These are phyloP conservation scores for Lasioglossum pauxillum DNA, from an alignment of 2,888 invertebrate genomes.

Conservation along the genomic window DNA sequence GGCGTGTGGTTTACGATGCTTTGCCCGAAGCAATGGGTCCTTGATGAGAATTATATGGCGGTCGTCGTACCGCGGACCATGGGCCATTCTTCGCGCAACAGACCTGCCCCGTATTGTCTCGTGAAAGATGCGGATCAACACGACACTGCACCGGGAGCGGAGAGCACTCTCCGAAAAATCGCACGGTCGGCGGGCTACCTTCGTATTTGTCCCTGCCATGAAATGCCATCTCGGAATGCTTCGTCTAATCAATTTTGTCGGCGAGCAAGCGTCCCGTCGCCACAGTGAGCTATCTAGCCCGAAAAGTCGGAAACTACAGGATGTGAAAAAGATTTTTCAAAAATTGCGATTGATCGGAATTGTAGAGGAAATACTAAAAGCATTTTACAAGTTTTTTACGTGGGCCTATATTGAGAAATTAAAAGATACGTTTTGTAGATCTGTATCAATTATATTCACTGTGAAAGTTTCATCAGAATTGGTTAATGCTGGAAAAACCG, in stretches of 20 bases:
- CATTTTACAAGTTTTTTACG: too few species aligned
- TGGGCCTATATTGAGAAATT: too few species aligned
- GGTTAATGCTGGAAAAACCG: too few species aligned
- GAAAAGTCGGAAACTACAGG: too few species aligned
- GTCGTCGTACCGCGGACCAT: slow-evolving; percentile 53
- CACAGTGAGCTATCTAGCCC: too few species aligned
- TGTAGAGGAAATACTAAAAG: too few species aligned
- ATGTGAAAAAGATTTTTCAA: too few species aligned
- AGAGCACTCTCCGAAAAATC: not conserved
- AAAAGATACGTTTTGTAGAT: too few species aligned
- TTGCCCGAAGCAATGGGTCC: slow-evolving; percentile 66
- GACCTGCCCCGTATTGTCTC: slow-evolving; percentile 20
- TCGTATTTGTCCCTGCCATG: not conserved
- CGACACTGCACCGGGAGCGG: not conserved
- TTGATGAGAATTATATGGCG: slow-evolving; percentile 72
- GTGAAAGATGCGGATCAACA: slow-evolving; percentile 7
- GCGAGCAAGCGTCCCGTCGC: too few species aligned
- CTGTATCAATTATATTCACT: too few species aligned
- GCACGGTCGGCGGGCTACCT: not conserved
- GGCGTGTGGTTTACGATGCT: slow-evolving; percentile 74
- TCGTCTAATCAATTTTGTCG: not conserved
- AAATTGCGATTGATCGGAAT: too few species aligned
- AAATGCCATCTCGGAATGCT: not conserved
- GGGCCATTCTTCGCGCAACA: slow-evolving; percentile 32
- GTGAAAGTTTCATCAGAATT: too few species aligned